Percentiles rank a stretch among this genome's conserved stretches.
Evolutionary conservation across 1,140 invertebrate genomes (phyloP).

Genomic region (Sycophila sp.): DNA sequence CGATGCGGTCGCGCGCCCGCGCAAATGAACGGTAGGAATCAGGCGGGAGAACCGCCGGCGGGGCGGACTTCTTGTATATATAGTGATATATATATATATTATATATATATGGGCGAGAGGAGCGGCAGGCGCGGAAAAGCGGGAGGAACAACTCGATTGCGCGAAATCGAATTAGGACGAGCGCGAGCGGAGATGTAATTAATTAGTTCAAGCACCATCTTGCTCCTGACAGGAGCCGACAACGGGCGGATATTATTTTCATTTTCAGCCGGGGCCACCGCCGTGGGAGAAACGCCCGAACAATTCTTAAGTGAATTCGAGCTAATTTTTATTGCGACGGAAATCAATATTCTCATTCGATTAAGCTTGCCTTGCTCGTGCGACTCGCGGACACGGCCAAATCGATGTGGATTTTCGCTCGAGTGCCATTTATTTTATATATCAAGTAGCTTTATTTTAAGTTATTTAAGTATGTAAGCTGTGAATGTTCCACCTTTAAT

Average conservation of each 20-base stretch:
- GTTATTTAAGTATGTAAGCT: no score
- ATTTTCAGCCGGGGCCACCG: conserved; percentile 8
- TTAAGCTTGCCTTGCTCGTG: no score
- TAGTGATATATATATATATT: no score
- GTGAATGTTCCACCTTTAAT: no score
- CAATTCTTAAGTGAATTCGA: conserved; percentile 28
- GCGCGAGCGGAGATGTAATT: conserved; percentile 56
- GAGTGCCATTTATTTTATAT: no score
- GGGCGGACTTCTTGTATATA: no score
- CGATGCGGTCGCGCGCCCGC: background rate
- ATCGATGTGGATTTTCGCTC: no score
- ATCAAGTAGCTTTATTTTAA: no score
- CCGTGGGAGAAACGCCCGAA: background rate
- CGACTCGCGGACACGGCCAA: no score
- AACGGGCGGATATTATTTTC: conserved; percentile 36
- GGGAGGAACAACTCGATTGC: conserved; percentile 57
- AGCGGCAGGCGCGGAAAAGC: conserved; percentile 17
- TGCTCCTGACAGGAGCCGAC: conserved; percentile 49
- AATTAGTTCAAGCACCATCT: conserved; percentile 61
- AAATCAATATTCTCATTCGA: conserved; percentile 34
- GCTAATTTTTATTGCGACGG: conserved; percentile 28
- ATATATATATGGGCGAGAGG: no score
- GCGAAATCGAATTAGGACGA: conserved; percentile 60
- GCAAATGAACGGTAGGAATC: background rate
- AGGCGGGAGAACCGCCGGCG: no score